Evolutionary conservation across 2,113 vertebrate species (phyloP).

Genomic region (Gasterosteus nipponicus): DNA sequence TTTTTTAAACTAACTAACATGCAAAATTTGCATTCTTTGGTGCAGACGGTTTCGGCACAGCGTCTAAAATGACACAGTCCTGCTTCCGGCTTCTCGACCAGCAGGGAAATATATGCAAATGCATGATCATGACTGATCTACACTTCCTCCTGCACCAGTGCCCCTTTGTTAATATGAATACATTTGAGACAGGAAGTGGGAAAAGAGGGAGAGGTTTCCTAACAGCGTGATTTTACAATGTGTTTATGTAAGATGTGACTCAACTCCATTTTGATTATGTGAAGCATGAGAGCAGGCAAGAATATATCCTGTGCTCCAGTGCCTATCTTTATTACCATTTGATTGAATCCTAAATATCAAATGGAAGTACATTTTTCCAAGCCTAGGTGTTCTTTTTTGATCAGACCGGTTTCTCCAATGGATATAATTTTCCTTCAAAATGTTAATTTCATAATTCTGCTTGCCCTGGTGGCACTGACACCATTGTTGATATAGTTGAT

Average conservation of each 20-base stretch:
- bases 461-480: not conserved
- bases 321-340: slow-evolving; percentile 2
- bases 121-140: not conserved
- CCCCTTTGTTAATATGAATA: slow-evolving; percentile 10
- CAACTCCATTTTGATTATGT: slow-evolving; percentile 15
- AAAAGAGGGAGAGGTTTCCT: slow-evolving; percentile 8
- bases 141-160: slow-evolving; percentile 4
- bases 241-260: slow-evolving; percentile 45
- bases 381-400: slow-evolving; percentile 1
- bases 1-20: too few relatives aligned
- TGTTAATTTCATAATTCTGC: not conserved
- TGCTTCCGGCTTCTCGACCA: slow-evolving; percentile 16
- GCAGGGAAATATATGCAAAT: slow-evolving; percentile 10
- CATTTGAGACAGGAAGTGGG: slow-evolving; percentile 10
- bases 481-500: not conserved
- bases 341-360: not conserved
- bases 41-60: slow-evolving; percentile 1
- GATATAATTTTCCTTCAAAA: not conserved
- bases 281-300: slow-evolving; percentile 8
- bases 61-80: not conserved
- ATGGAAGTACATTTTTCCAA: not conserved
- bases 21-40: not conserved
- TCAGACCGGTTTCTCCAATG: not conserved
- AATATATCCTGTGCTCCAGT: slow-evolving; percentile 8
- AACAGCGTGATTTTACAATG: slow-evolving; percentile 16